These are phyloP conservation scores for Pygoscelis antarcticus DNA, from an alignment of 2,113 vertebrate genomes.

Conservation along the genomic window DNA sequence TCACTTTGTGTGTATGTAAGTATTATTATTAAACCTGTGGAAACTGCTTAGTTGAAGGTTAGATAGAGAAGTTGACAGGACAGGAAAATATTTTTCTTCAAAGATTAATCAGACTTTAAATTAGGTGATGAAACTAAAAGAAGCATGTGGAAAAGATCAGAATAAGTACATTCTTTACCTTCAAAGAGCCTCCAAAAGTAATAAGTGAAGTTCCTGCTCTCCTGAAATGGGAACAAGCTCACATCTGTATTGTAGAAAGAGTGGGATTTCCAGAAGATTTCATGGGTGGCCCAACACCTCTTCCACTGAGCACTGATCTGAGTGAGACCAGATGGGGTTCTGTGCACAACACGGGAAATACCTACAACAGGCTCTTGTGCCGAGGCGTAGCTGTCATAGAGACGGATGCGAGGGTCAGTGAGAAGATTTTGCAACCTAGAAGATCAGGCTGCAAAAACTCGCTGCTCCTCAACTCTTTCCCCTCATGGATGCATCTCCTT, in stretches of 20 bases:
- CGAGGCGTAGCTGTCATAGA: accelerated
- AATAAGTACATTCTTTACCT: background rate
- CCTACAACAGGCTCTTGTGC: background rate
- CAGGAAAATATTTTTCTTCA: background rate
- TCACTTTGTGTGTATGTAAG: background rate
- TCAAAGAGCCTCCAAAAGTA: background rate
- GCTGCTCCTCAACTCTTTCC: background rate
- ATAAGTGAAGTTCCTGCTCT: background rate
- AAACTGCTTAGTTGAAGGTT: background rate
- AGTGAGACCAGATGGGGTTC: background rate
- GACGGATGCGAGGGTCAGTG: background rate
- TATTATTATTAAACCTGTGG: background rate
- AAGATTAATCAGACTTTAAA: background rate
- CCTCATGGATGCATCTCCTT: background rate
- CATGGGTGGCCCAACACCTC: background rate
- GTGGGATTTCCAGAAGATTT: background rate
- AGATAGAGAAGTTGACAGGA: background rate
- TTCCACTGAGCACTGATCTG: background rate
- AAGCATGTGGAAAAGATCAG: background rate
- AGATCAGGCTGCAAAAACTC: background rate
- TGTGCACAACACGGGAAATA: background rate
- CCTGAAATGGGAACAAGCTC: background rate
- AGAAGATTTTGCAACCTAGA: background rate
- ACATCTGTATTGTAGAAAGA: background rate
- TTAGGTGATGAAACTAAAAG: background rate